Conservation (phyloP, 2,888 invertebrate genomes). For the Sinodicranocentrus sp. region DNA sequence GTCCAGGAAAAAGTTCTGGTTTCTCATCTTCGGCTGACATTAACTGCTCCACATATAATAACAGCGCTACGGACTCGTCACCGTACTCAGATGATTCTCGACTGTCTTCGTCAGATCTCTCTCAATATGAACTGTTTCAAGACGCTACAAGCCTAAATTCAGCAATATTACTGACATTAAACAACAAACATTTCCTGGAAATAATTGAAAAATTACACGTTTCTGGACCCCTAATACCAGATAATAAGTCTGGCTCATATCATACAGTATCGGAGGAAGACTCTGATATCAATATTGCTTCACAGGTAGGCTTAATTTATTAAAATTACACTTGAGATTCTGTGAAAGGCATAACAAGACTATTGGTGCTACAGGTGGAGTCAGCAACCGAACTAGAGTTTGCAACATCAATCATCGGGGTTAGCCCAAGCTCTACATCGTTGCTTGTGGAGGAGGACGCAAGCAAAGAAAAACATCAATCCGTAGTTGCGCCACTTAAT, state of each 20-base stretch:
- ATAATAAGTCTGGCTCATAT: slow-evolving; percentile 74
- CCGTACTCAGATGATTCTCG: slow-evolving; percentile 28
- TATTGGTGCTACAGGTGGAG: slow-evolving; percentile 5
- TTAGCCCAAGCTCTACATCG: too few species aligned
- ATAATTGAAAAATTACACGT: slow-evolving; percentile 73
- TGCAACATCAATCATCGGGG: too few species aligned
- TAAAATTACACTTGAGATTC: neutral
- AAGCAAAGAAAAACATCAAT: too few species aligned
- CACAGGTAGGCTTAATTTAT: slow-evolving; percentile 2
- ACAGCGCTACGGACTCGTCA: slow-evolving; percentile 49
- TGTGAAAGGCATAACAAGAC: neutral
- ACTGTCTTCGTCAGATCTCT: neutral
- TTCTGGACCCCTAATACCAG: slow-evolving; percentile 62
- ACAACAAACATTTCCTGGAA: slow-evolving; percentile 29
- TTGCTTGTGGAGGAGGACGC: too few species aligned
- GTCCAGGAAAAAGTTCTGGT: slow-evolving; percentile 54
- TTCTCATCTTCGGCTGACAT: slow-evolving; percentile 50
- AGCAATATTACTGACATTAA: neutral
- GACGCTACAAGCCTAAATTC: neutral
- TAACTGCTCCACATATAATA: slow-evolving; percentile 45
- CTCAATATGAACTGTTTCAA: slow-evolving; percentile 1
- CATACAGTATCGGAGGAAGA: slow-evolving; percentile 74
- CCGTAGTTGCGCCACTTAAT: too few species aligned
- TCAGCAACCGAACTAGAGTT: neutral
- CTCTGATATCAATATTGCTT: slow-evolving; percentile 53